These are phyloP conservation scores for Lathamus discolor DNA, from an alignment of 2,113 vertebrate genomes.

Conservation along the genomic window DNA sequence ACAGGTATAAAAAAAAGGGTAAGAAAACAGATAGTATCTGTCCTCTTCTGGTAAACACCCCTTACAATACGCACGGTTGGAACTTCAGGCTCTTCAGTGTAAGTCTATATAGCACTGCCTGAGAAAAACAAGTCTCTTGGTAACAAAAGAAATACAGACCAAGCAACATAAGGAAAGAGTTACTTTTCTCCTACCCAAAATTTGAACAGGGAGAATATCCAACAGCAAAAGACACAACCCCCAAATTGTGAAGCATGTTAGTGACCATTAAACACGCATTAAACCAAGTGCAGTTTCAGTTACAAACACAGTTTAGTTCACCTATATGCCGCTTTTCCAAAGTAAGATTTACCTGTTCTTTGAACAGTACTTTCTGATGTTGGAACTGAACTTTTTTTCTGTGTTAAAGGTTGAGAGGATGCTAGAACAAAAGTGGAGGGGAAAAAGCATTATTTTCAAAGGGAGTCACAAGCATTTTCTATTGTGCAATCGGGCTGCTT, in stretches of 20 bases:
- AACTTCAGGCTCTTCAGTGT: not conserved
- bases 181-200: not conserved
- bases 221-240: not conserved
- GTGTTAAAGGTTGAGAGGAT: conserved; percentile 73
- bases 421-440: conserved; percentile 66
- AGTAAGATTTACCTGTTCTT: conserved; percentile 76
- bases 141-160: not conserved
- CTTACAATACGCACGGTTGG: not conserved
- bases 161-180: not conserved
- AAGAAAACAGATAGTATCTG: not conserved
- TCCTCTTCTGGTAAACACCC: not conserved
- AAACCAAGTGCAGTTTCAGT: not conserved
- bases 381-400: conserved; percentile 76
- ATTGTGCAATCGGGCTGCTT: not conserved
- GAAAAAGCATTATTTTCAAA: conserved; percentile 61
- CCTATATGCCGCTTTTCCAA: not conserved
- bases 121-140: not conserved
- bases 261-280: not conserved
- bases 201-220: not conserved
- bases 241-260: not conserved
- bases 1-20: not conserved
- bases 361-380: conserved; percentile 73
- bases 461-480: not conserved
- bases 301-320: not conserved
- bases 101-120: accelerated